These are phyloP conservation scores for Apamea epomidion DNA, from an alignment of 2,888 invertebrate species.

Conservation along the genomic window DNA sequence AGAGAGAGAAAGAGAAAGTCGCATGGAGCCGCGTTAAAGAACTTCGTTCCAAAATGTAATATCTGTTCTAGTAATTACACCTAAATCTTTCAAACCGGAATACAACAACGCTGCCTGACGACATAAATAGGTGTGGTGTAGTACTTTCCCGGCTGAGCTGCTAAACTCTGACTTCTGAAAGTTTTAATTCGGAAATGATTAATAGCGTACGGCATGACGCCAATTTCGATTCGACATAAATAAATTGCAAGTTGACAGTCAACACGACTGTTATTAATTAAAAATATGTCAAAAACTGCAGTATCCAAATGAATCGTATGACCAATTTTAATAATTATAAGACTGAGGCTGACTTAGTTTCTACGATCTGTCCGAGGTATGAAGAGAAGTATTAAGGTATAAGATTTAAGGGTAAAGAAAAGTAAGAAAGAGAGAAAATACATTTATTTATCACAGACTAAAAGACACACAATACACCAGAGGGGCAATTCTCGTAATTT, in stretches of 20 bases:
- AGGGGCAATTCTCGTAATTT: no score
- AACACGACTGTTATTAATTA: neutral
- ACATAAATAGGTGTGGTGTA: no score
- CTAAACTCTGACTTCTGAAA: neutral
- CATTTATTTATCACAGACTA: no score
- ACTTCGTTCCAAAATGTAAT: no score
- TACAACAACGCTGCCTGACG: neutral
- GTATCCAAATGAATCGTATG: neutral
- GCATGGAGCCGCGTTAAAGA: no score
- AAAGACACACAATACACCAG: no score
- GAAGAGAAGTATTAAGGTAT: neutral
- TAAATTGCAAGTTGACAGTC: constrained; percentile 17
- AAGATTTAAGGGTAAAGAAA: neutral
- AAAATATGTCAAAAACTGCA: neutral
- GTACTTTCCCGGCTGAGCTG: neutral
- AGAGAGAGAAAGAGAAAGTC: no score
- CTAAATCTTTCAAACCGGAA: neutral
- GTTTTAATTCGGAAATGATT: constrained; percentile 1
- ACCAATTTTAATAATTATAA: neutral
- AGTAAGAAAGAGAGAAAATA: no score
- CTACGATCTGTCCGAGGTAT: neutral
- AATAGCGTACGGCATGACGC: neutral
- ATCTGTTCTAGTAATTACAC: neutral
- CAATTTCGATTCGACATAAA: constrained; percentile 4
- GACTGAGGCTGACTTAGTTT: neutral